Conservation (phyloP, 2,888 invertebrate genomes). For the Heliconius erato region DNA sequence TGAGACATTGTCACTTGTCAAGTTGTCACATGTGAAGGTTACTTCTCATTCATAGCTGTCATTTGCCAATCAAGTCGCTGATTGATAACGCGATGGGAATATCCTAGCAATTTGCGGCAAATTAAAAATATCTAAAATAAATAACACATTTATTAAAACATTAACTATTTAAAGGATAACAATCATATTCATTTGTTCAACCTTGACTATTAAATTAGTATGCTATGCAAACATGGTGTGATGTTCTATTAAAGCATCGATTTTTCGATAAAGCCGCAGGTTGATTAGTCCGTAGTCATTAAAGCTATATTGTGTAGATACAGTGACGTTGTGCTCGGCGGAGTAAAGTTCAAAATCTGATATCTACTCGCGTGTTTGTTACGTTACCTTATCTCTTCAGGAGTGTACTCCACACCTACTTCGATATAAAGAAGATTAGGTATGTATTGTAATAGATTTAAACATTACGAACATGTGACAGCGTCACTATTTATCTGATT, state of each 20-base stretch:
- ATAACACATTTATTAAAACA: constrained; percentile 34
- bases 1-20: background rate
- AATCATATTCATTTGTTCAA: constrained; percentile 32
- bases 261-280: constrained; percentile 69
- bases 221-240: constrained; percentile 36
- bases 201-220: constrained; percentile 15
- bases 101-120: constrained; percentile 27
- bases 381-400: background rate
- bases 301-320: constrained; percentile 25
- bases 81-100: constrained; percentile 32
- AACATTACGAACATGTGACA: background rate
- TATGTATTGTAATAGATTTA: constrained; percentile 4
- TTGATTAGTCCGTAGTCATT: constrained; percentile 38
- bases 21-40: constrained; percentile 1
- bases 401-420: constrained; percentile 6
- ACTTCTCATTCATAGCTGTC: constrained; percentile 3
- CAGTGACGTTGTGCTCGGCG: constrained; percentile 23
- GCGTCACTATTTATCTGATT: background rate
- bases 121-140: constrained; percentile 40
- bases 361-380: constrained; percentile 6
- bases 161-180: background rate
- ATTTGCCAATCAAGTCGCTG: constrained; percentile 23
- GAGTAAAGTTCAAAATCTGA: constrained; percentile 24
- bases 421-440: constrained; percentile 6
- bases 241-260: constrained; percentile 64